Conservation (phyloP, 1,140 invertebrate species). For the Pararge aegeria region DNA sequence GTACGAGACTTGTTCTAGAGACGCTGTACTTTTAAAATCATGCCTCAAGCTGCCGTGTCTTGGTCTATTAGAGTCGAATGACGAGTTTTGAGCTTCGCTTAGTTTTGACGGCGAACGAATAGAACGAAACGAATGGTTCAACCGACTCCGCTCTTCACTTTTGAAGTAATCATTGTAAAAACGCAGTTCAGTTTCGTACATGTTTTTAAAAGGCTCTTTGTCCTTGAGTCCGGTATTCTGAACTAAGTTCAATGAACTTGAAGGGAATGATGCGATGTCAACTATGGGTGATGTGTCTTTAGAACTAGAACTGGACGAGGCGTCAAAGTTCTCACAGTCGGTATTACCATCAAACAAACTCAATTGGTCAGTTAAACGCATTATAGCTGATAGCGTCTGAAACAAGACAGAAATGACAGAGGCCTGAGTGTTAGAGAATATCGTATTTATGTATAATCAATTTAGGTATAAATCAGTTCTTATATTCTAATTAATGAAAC, state of each 20-base stretch:
- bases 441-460: no score
- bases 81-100: slow-evolving; percentile 41
- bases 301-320: slow-evolving; percentile 79
- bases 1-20: slow-evolving; percentile 61
- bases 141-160: slow-evolving; percentile 46
- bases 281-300: slow-evolving; percentile 60
- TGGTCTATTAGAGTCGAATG: slow-evolving; percentile 52
- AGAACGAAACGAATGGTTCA: slow-evolving; percentile 62
- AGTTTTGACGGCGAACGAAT: slow-evolving; percentile 46
- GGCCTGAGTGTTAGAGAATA: no score
- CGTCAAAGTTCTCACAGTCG: slow-evolving; percentile 85
- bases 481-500: no score
- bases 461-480: no score
- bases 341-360: slow-evolving; percentile 85
- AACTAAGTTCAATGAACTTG: slow-evolving; percentile 49
- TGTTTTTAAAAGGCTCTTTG: slow-evolving; percentile 30
- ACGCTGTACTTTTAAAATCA: slow-evolving; percentile 54
- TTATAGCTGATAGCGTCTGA: slow-evolving; percentile 85
- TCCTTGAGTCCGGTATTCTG: slow-evolving; percentile 30
- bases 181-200: slow-evolving; percentile 40
- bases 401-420: slow-evolving; percentile 32
- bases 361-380: slow-evolving; percentile 88
- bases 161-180: slow-evolving; percentile 69
- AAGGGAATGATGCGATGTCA: slow-evolving; percentile 45
- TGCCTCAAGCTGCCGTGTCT: slow-evolving; percentile 54